A percentile compares a stretch with the other conserved stretches of the same genome.
phyloP scores from a whole-genome alignment of 2,888 invertebrate genomes.

The Hypselothyrea guttata region DNA sequence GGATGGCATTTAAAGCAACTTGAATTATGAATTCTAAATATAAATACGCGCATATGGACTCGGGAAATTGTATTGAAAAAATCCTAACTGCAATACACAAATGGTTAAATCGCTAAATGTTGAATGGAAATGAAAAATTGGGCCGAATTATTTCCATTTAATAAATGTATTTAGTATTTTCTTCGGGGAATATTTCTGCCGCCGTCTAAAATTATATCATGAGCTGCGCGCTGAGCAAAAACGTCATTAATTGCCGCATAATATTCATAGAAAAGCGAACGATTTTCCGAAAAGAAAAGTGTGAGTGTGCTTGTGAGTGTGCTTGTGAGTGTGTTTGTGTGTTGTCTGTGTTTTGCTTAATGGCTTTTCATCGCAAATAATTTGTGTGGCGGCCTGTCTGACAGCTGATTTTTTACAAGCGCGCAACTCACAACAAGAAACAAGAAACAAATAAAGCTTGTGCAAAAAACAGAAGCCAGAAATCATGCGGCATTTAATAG shows the following conservation, averaged over 20 bases:
- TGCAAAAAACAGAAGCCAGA: slow-evolving; percentile 3
- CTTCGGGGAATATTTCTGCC: slow-evolving; percentile 12
- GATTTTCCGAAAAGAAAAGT: slow-evolving; percentile 16
- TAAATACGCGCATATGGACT: slow-evolving; percentile 37
- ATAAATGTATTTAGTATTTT: neutral
- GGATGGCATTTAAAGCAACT: slow-evolving; percentile 41
- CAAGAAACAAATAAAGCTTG: neutral
- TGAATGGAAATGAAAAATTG: slow-evolving; percentile 24
- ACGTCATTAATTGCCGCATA: slow-evolving; percentile 63
- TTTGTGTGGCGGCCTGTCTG: slow-evolving; percentile 32
- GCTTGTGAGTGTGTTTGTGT: neutral
- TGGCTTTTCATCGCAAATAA: slow-evolving; percentile 27
- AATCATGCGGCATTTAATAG: neutral
- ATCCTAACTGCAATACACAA: slow-evolving; percentile 41
- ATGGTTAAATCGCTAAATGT: slow-evolving; percentile 12
- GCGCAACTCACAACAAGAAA: slow-evolving; percentile 3
- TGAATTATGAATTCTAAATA: slow-evolving; percentile 51
- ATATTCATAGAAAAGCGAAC: slow-evolving; percentile 15
- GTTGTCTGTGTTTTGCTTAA: slow-evolving; percentile 24
- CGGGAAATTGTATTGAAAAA: slow-evolving; percentile 37
- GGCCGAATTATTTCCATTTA: slow-evolving; percentile 32
- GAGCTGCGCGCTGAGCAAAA: slow-evolving; percentile 42
- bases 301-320: neutral
- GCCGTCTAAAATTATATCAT: slow-evolving; percentile 59
- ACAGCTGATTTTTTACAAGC: slow-evolving; percentile 28